phyloP scores from a whole-genome alignment of 2,113 vertebrate species.

The Bambusicola thoracicus region DNA sequence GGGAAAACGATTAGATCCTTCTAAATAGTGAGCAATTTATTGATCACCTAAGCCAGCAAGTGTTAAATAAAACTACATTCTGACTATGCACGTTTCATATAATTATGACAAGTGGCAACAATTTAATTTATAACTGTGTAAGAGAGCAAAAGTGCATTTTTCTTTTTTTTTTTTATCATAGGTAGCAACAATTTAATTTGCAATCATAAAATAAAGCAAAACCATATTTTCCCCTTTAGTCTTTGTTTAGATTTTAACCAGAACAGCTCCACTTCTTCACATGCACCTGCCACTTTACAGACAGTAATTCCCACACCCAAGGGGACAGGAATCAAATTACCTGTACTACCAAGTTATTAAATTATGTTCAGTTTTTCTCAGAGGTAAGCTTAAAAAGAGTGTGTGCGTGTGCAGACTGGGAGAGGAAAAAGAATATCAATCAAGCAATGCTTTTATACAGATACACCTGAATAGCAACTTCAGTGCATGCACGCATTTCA shows the following conservation, averaged over 20 bases:
- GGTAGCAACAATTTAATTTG: slow-evolving; percentile 11
- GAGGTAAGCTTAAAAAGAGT: background rate
- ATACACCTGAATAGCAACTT: slow-evolving; percentile 52
- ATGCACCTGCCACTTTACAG: slow-evolving; percentile 28
- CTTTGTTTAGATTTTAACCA: slow-evolving; percentile 21
- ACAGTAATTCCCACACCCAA: background rate
- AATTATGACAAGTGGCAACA: slow-evolving; percentile 41
- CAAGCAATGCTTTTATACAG: background rate
- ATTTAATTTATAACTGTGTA: background rate
- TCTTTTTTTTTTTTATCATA: slow-evolving; percentile 21
- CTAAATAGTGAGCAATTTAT: background rate
- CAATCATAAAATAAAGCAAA: background rate
- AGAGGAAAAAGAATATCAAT: background rate
- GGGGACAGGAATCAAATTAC: slow-evolving; percentile 40
- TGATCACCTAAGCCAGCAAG: background rate
- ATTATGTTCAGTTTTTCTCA: background rate
- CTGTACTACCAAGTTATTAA: background rate
- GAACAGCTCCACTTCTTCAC: background rate
- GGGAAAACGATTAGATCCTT: background rate
- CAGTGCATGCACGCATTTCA: background rate
- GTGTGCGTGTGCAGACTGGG: background rate
- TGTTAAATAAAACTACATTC: background rate
- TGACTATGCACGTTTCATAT: slow-evolving; percentile 46
- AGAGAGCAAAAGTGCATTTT: background rate
- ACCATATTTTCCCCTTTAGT: background rate